Percentiles rank a stretch among this genome's conserved stretches.
These are phyloP conservation scores for Astyanax mexicanus DNA, from an alignment of 2,797 vertebrate genomes.

Conservation along the genomic window DNA sequence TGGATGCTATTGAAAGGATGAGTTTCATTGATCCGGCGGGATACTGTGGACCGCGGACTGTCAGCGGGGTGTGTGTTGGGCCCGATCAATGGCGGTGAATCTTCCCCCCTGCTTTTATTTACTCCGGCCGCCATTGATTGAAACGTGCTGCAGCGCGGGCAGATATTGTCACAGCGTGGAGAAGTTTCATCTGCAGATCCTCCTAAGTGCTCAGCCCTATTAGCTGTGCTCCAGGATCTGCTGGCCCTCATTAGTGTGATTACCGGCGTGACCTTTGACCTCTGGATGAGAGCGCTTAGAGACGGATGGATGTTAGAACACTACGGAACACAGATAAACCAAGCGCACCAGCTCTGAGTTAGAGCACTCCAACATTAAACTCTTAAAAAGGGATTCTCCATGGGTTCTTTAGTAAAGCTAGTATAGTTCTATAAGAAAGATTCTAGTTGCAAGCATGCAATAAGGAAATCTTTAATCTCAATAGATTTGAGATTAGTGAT, in stretches of 20 bases:
- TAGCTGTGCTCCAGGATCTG: neutral
- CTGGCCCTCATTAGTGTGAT: neutral
- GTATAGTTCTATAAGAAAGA: too few relatives aligned
- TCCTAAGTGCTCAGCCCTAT: constrained; percentile 3
- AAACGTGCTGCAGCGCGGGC: constrained; percentile 85
- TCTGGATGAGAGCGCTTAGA: neutral
- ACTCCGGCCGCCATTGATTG: constrained; percentile 88
- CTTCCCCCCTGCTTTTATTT: constrained; percentile 87
- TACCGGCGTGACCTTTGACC: neutral
- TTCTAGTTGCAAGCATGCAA: too few relatives aligned
- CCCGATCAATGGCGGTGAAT: constrained; percentile 91
- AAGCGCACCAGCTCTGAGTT: too few relatives aligned
- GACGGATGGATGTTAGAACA: neutral
- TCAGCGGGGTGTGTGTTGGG: constrained; percentile 87
- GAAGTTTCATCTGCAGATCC: constrained; percentile 79
- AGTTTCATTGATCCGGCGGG: constrained; percentile 96
- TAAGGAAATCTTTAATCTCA: too few relatives aligned
- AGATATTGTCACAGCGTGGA: constrained; percentile 86
- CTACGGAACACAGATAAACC: neutral
- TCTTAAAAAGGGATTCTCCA: too few relatives aligned
- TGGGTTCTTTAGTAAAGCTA: too few relatives aligned
- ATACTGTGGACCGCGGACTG: constrained; percentile 90
- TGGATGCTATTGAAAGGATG: constrained; percentile 98
- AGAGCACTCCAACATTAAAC: too few relatives aligned
- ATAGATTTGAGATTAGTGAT: too few relatives aligned